Percentiles rank a stretch among this genome's conserved stretches.
Evolutionary conservation across 2,888 invertebrate species (phyloP).

Genomic region (Caenorhabditis sp.): DNA sequence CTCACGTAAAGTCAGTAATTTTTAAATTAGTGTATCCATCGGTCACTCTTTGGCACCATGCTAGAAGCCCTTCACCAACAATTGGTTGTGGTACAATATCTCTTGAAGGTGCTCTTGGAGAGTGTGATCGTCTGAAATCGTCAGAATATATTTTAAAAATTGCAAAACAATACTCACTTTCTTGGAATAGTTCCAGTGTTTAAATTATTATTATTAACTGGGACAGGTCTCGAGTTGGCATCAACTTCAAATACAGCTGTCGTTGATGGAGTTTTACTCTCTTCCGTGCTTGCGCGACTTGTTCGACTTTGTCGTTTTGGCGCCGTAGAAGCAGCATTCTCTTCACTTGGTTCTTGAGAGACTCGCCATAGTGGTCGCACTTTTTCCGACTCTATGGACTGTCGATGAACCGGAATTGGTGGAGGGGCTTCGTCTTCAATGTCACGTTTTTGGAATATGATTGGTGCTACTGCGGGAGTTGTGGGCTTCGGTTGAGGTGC

Average conservation of each 20-base stretch:
- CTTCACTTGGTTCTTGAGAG: slow-evolving; percentile 27
- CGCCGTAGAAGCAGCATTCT: slow-evolving; percentile 4
- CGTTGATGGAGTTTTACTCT: slow-evolving; percentile 15
- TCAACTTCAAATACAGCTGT: slow-evolving; percentile 32
- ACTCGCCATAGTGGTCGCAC: slow-evolving; percentile 53
- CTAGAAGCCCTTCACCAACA: slow-evolving; percentile 51
- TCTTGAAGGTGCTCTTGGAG: slow-evolving; percentile 46
- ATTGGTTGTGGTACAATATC: slow-evolving; percentile 43
- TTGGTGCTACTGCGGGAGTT: neutral
- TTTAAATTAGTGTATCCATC: slow-evolving; percentile 55
- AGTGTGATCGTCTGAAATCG: slow-evolving; percentile 40
- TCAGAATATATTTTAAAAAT: too few species aligned
- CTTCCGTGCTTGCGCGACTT: slow-evolving; percentile 32
- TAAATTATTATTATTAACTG: slow-evolving; percentile 19
- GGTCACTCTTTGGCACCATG: slow-evolving; percentile 62
- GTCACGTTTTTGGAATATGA: neutral
- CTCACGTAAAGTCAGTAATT: slow-evolving; percentile 60
- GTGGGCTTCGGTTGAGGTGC: neutral
- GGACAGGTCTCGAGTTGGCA: slow-evolving; percentile 38
- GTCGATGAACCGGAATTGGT: slow-evolving; percentile 19
- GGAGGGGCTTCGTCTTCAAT: slow-evolving; percentile 5
- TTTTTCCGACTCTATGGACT: slow-evolving; percentile 7
- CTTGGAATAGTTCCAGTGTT: slow-evolving; percentile 19
- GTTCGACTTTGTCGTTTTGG: slow-evolving; percentile 22
- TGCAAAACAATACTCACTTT: slow-evolving; percentile 9